phyloP scores from a whole-genome alignment of 53 echinoderm and acorn worm genomes.

The Zoroaster sp. region DNA sequence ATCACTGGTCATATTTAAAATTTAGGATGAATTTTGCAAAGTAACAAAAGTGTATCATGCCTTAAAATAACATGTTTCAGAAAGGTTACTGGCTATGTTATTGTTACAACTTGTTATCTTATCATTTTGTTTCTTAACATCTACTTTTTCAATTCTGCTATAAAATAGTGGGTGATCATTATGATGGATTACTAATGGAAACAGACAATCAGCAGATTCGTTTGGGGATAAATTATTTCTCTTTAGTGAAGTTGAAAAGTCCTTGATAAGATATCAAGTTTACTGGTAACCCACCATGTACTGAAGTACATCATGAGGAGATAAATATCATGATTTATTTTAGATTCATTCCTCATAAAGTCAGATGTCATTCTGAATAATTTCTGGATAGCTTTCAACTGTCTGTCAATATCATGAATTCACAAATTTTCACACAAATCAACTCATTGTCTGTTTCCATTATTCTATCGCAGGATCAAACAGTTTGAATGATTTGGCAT shows the following conservation, averaged over 20 bases:
- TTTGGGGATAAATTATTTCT: not conserved
- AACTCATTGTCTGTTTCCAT: constrained; percentile 59
- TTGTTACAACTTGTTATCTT: not conserved
- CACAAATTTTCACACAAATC: not conserved
- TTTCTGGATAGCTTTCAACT: not conserved
- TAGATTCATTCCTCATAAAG: not conserved
- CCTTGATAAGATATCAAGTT: not conserved
- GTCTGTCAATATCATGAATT: not conserved
- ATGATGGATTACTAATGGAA: not conserved
- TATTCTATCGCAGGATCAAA: constrained; percentile 47
- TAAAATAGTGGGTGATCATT: constrained; percentile 9
- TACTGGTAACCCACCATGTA: constrained; percentile 18
- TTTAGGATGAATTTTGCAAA: too few species aligned
- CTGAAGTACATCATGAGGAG: not conserved
- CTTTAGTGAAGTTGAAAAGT: not conserved
- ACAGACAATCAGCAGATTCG: constrained; percentile 1
- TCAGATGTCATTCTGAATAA: not conserved
- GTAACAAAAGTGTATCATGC: too few species aligned
- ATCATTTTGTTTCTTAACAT: not conserved
- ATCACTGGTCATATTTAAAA: too few species aligned
- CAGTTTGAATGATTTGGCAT: constrained; percentile 5
- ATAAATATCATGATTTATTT: not conserved
- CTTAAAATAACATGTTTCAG: too few species aligned
- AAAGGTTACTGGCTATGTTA: too few species aligned
- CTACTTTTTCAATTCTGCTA: not conserved